Base-by-base conservation (phyloP, 2,113 vertebrate genomes). In the Nansenia antarctica region DNA sequence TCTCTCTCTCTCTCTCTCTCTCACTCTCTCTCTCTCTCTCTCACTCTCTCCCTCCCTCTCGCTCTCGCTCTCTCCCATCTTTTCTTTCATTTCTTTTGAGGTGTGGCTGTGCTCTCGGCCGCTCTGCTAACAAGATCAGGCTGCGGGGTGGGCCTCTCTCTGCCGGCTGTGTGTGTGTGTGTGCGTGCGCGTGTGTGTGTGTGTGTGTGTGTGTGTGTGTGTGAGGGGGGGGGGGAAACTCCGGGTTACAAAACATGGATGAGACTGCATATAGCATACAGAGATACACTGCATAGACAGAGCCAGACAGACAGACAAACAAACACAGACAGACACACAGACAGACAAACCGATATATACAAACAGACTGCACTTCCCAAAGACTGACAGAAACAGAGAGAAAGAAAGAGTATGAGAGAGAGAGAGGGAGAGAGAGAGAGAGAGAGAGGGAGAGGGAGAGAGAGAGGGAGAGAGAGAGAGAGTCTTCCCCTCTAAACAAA, bases 101-200 rank as follows among this genome's bases (percentile, higher is more conserved):
- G 86, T 86, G 90, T 90, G 90, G 87, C 83, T 68, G 71, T n/a
- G 1, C 79, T 90, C 79, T 82, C 55, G 57, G 64, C 77, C 62
- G 34, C 86, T 76, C 75, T 52, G 32, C 83, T 91, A 90, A 91
- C 86, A 81, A 89, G 82, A 91, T 86, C 89, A 90, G 87, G 88
- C 86, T 91, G 88, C 68, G 60, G 85, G 81, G 73, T 85, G 86
- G 85, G 80, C 82, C 82, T 78, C 76, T 18, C 78, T 78, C 84
- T 86, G 81, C 82, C 85, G 83, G 83, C 72, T 87, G 78, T 84
- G 67, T 73, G 62, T 81, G 69, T 69, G 53, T 67, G 47, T 52
- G 47, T 52, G 47, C 20, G 47, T 49, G 47, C n/a, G n/a, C 18
- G 45, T 49, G 45, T 49, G 45, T 20, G 45, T 49, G 49, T 8